These are phyloP conservation scores for Champsocephalus esox DNA, from an alignment of 2,797 vertebrate species.

Conservation along the genomic window DNA sequence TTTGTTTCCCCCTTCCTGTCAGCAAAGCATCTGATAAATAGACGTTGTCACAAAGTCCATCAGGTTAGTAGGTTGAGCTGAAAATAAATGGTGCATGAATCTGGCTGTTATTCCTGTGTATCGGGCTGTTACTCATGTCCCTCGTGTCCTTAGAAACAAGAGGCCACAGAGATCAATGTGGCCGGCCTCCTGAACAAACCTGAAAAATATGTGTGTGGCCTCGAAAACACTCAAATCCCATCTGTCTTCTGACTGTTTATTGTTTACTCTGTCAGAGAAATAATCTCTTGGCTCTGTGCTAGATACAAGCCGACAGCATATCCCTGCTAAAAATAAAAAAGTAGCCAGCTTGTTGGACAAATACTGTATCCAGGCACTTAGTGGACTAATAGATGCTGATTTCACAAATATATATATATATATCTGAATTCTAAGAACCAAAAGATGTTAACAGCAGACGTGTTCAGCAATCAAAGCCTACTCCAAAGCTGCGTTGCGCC, in stretches of 20 bases:
- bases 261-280: constrained; percentile 55
- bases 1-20: background rate
- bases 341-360: background rate
- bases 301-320: constrained; percentile 18
- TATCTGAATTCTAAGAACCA: background rate
- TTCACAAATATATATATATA: background rate
- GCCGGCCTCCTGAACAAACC: constrained; percentile 44
- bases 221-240: constrained; percentile 22
- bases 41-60: constrained; percentile 8
- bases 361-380: background rate
- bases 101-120: constrained; percentile 34
- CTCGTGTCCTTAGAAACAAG: constrained; percentile 40
- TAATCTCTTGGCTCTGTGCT: constrained; percentile 39
- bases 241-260: constrained; percentile 61
- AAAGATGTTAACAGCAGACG: constrained; percentile 1
- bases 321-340: background rate
- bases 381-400: constrained; percentile 1
- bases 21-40: constrained; percentile 10
- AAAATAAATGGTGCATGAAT: constrained; percentile 30
- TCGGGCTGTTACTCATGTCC: constrained; percentile 35
- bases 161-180: constrained; percentile 26
- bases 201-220: constrained; percentile 55
- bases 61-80: background rate
- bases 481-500: too few relatives aligned
- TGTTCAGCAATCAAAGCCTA: constrained; percentile 24